Evolutionary conservation across 1,140 invertebrate species (phyloP).

Genomic region (Lineus longissimus): DNA sequence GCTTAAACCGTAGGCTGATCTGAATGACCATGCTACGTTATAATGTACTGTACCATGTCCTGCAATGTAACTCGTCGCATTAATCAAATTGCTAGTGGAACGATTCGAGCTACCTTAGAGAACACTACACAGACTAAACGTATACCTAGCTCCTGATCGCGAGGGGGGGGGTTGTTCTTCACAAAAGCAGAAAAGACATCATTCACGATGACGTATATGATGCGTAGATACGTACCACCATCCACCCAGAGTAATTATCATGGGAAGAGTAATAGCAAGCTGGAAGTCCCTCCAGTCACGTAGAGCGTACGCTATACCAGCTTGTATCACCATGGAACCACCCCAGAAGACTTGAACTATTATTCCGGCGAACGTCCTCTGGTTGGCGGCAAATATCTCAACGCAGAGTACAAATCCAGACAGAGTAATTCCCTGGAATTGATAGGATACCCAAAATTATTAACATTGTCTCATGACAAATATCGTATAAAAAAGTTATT

Average conservation of each 20-base stretch:
- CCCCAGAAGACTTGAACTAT: neutral
- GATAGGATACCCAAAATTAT: neutral
- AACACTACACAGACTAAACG: no score
- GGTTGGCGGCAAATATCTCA: constrained; percentile 6
- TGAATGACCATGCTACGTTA: no score
- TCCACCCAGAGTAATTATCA: neutral
- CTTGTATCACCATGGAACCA: neutral
- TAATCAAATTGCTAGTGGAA: no score
- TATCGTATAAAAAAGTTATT: no score
- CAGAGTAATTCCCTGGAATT: neutral
- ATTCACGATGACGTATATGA: no score
- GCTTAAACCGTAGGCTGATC: no score
- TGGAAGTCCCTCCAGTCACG: neutral
- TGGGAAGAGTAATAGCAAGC: neutral
- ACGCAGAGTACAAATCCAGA: neutral
- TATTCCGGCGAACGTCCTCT: constrained; percentile 2
- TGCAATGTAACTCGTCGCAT: no score
- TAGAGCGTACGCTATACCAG: constrained; percentile 3
- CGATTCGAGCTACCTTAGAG: no score
- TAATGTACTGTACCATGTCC: no score
- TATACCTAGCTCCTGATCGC: no score
- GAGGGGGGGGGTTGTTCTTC: no score
- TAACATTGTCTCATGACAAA: neutral
- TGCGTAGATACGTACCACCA: neutral
- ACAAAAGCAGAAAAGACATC: no score